Conservation (phyloP, 2,888 invertebrate species). For the Antitype chi region DNA sequence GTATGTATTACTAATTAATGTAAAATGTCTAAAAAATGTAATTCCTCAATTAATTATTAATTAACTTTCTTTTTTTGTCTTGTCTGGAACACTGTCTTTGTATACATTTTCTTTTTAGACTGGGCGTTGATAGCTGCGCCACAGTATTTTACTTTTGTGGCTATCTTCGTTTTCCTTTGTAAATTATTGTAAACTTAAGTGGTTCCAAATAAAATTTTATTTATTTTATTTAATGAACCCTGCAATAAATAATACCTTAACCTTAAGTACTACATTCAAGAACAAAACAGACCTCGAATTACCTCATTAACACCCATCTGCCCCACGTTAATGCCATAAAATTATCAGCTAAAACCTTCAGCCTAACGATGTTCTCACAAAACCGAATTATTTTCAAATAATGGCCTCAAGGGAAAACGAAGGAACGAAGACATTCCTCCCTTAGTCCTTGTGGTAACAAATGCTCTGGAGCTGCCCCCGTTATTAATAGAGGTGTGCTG, state of each 20-base stretch:
- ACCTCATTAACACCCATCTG: conserved; percentile 13
- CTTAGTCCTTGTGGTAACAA: conserved; percentile 31
- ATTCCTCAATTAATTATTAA: too few species aligned
- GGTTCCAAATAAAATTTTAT: too few species aligned
- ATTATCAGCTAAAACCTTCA: conserved; percentile 40
- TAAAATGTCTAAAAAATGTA: too few species aligned
- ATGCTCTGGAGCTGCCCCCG: conserved; percentile 29
- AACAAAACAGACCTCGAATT: conserved; percentile 24
- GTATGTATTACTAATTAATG: too few species aligned
- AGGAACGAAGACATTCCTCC: conserved; percentile 11
- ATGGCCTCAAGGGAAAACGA: conserved; percentile 23
- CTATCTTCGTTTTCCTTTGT: too few species aligned
- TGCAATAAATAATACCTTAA: neutral
- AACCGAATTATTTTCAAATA: conserved; percentile 49
- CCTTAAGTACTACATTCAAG: neutral
- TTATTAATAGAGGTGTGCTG: conserved; percentile 52
- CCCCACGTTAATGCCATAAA: conserved; percentile 7
- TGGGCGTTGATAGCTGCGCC: too few species aligned
- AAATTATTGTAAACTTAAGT: too few species aligned
- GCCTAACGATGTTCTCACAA: conserved; percentile 11
- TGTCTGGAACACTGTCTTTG: too few species aligned
- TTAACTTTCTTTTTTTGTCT: too few species aligned
- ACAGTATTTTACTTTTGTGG: too few species aligned
- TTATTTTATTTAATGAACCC: neutral
- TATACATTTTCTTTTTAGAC: too few species aligned